Conservation (phyloP, 2,797 vertebrate species). For the Macroramphosus scolopax region DNA sequence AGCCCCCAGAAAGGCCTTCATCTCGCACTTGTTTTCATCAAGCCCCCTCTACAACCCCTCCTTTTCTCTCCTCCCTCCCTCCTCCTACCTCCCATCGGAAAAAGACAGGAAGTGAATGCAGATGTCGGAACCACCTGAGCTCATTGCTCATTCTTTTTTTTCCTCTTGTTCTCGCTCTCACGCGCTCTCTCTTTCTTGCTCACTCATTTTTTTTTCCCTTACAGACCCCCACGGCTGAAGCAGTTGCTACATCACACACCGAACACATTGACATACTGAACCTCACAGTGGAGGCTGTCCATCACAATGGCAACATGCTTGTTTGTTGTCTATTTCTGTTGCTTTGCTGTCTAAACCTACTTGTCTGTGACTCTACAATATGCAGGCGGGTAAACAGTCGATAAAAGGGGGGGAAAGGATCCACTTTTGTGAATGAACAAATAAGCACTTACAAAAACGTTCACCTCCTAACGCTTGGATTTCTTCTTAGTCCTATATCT, state of each 20-base stretch:
- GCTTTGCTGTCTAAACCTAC: conserved; percentile 55
- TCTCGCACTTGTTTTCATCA: conserved; percentile 64
- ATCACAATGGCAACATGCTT: conserved; percentile 69
- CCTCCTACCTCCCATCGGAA: conserved; percentile 35
- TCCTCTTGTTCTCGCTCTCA: conserved; percentile 44
- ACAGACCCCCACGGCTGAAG: conserved; percentile 59
- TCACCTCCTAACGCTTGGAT: conserved; percentile 5
- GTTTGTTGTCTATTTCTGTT: conserved; percentile 69
- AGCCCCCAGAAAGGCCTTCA: conserved; percentile 72
- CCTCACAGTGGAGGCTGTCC: conserved; percentile 71
- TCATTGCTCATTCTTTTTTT: conserved; percentile 64
- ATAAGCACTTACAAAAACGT: background rate
- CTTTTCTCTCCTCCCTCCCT: conserved; percentile 21
- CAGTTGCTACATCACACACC: conserved; percentile 69
- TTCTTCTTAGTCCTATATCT: too few species aligned
- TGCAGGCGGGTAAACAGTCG: conserved; percentile 35
- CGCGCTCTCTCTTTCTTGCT: conserved; percentile 41
- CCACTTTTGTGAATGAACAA: conserved; percentile 9
- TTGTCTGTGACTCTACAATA: conserved; percentile 49
- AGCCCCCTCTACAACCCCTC: conserved; percentile 18
- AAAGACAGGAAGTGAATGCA: conserved; percentile 74
- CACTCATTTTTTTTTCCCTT: conserved; percentile 28
- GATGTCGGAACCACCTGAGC: conserved; percentile 73
- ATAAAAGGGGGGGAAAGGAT: too few species aligned
- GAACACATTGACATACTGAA: conserved; percentile 69